Conservation (phyloP, 2,113 vertebrate genomes). For the Polyodon spathula region DNA sequence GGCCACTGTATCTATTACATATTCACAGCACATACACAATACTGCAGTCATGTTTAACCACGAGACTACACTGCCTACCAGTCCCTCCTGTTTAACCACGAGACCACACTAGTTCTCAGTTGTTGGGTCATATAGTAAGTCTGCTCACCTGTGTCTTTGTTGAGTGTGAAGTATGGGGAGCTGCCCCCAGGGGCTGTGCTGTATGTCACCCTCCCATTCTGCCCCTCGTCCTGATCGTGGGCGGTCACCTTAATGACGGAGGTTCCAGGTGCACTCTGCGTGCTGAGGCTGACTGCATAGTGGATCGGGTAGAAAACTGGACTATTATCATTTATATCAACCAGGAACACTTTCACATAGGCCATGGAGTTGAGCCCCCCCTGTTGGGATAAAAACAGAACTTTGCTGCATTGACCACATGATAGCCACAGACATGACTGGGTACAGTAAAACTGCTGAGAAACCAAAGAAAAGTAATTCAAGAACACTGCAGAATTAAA, state of each 20-base stretch:
- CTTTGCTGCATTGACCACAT: constrained; percentile 29
- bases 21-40: too few relatives aligned
- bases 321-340: constrained; percentile 86
- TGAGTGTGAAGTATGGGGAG: constrained; percentile 78
- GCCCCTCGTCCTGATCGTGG: constrained; percentile 78
- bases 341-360: constrained; percentile 81
- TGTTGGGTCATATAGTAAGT: not conserved
- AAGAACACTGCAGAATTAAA: not conserved
- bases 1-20: too few relatives aligned
- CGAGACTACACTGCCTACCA: too few relatives aligned
- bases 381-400: constrained; percentile 42
- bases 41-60: too few relatives aligned
- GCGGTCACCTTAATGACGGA: constrained; percentile 78
- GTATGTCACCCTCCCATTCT: constrained; percentile 76
- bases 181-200: constrained; percentile 67
- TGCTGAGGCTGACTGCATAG: constrained; percentile 85
- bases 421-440: constrained; percentile 4
- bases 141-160: constrained; percentile 81
- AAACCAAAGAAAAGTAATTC: not conserved
- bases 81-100: too few relatives aligned
- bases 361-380: constrained; percentile 82
- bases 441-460: too few relatives aligned
- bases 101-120: not conserved
- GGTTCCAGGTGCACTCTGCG: constrained; percentile 81
- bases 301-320: constrained; percentile 81